Evolutionary conservation across 2,888 invertebrate species (phyloP), one percentile per base, ranked within the genome.

Genomic region (Biston stratarius): DNA sequence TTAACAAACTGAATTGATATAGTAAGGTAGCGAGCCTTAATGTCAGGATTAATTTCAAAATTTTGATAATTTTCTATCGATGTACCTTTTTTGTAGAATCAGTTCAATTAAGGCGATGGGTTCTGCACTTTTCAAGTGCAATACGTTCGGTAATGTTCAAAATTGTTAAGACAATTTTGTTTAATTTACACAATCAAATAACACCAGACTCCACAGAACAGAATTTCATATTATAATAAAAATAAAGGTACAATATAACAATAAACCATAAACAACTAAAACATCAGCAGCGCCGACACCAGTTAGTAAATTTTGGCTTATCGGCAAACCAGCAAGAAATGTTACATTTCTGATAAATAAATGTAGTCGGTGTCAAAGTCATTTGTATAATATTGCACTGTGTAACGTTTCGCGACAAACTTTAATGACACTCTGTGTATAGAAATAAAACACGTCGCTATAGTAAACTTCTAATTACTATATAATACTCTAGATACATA

Each of bases 51-150:
- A 24, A 24, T 24, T 24, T 24, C 24, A 3, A 24, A 24, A 24
- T 24, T 24, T 24, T 24, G 24, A 24, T 2, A 24, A 24, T 24
- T 24, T 24, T 24, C 24, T 24, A 24, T 24, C 24, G 24, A 24
- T 24, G 24, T 24, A 24, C 24, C 24, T 48, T 48, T 48, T 8
- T 48, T 15, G 14, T 5, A 38, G 6, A 7, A 6, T n/a, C n/a
- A 44, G 44, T 12, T n/a, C 6, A 5, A n/a, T n/a, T n/a, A 3
- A 56, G 36, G 49, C 60, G 61, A 61, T 57, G 47, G 33, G 55
- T 61, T 55, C 44, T n/a, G 38, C 33, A 38, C 53, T 47, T 24
- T 48, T 9, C 6, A 15, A 9, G 9, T 24, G 6, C 36, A 44
- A 10, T 0, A 51, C 47, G 56, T 36, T 34, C 60, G 33, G 49